Conservation (phyloP, 1,140 invertebrate species). For the Drosophila quadrilineata region DNA sequence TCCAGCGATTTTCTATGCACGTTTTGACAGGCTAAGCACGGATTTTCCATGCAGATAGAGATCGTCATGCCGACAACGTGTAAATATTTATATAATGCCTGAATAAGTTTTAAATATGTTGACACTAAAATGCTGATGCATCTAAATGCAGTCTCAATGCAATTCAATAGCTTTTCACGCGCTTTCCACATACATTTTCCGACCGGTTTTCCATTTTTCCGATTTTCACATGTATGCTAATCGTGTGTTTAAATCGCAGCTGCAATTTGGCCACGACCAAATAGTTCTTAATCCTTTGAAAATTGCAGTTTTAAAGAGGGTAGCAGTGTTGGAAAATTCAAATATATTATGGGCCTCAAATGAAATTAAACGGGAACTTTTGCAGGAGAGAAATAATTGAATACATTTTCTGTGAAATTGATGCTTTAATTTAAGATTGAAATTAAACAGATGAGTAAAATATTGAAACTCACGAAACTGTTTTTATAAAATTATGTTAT, state of each 20-base stretch:
- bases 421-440: too few species aligned
- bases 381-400: too few species aligned
- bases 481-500: too few species aligned
- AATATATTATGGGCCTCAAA: too few species aligned
- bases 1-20: constrained; percentile 44
- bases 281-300: constrained; percentile 13
- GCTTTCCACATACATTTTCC: too few species aligned
- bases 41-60: constrained; percentile 43
- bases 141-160: constrained; percentile 16
- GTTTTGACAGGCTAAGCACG: constrained; percentile 57
- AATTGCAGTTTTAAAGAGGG: constrained; percentile 13
- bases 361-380: too few species aligned
- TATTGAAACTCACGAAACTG: too few species aligned
- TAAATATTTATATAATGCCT: constrained; percentile 73
- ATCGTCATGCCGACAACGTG: constrained; percentile 36
- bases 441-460: too few species aligned
- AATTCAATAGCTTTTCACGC: constrained; percentile 33
- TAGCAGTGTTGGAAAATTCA: too few species aligned
- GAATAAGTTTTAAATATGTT: constrained; percentile 74
- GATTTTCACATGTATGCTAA: constrained; percentile 25
- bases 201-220: neutral
- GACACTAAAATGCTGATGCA: constrained; percentile 17
- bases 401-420: too few species aligned
- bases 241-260: constrained; percentile 33
- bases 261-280: neutral